A percentile compares a stretch with the other conserved stretches of the same genome.
Evolutionary conservation across 2,888 invertebrate species (phyloP).

Genomic region (Quadroppia sp.): DNA sequence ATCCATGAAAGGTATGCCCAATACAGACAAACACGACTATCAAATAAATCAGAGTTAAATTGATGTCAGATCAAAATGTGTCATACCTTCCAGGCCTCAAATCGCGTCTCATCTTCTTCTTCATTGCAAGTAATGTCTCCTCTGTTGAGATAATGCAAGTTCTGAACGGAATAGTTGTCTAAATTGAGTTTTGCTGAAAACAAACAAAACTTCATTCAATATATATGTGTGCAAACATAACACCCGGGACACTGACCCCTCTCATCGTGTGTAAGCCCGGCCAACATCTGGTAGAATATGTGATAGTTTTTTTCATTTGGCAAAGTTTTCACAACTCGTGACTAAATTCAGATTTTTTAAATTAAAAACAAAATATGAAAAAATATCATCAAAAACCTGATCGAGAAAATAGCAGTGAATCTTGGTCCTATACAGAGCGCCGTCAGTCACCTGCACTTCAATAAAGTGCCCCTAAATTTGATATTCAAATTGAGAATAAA

Average conservation of each 20-base stretch:
- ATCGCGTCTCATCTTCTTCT: slow-evolving; percentile 68
- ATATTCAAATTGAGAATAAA: slow-evolving; percentile 4
- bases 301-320: slow-evolving; percentile 90
- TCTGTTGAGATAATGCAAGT: slow-evolving; percentile 72
- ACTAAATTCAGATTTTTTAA: slow-evolving; percentile 58
- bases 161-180: slow-evolving; percentile 75
- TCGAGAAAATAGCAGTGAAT: slow-evolving; percentile 94
- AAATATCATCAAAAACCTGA: slow-evolving; percentile 50
- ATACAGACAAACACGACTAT: slow-evolving; percentile 56
- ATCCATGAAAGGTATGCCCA: slow-evolving; percentile 90
- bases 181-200: slow-evolving; percentile 70
- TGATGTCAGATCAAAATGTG: neutral
- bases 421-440: slow-evolving; percentile 87
- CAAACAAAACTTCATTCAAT: neutral
- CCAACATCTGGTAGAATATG: slow-evolving; percentile 92
- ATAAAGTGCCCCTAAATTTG: slow-evolving; percentile 79
- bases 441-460: slow-evolving; percentile 92
- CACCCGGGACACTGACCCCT: slow-evolving; percentile 56
- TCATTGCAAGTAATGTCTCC: slow-evolving; percentile 66
- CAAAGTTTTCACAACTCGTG: slow-evolving; percentile 78
- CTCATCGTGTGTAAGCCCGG: slow-evolving; percentile 81
- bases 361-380: slow-evolving; percentile 22
- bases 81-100: slow-evolving; percentile 87
- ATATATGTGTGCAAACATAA: neutral
- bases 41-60: neutral